A percentile compares a stretch with the other conserved stretches of the same genome.
These are phyloP conservation scores for Prionailurus viverrinus DNA, from an alignment of 2,113 vertebrate genomes.

Conservation along the genomic window DNA sequence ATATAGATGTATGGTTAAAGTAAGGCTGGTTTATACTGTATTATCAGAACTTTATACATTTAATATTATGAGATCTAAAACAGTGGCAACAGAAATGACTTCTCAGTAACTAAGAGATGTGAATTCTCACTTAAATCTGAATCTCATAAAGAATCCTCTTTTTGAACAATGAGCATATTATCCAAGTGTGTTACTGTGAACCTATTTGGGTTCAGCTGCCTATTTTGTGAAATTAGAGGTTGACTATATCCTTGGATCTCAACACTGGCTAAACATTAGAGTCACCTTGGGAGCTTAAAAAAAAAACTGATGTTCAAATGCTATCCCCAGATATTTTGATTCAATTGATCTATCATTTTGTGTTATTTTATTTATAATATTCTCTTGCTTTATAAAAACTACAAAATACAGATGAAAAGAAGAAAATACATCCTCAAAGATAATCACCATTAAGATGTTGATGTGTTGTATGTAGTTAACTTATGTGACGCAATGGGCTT, in stretches of 20 bases:
- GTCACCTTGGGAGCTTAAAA: not conserved
- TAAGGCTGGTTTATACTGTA: not conserved
- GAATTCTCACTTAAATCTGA: not conserved
- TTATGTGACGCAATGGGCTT: not conserved
- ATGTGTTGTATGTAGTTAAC: not conserved
- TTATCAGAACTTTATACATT: not conserved
- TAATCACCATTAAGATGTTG: not conserved
- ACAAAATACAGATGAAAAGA: not conserved
- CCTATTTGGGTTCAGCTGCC: not conserved
- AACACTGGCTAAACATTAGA: not conserved
- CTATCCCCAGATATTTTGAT: not conserved
- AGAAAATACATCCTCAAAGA: not conserved
- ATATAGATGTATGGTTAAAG: not conserved
- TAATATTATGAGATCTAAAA: not conserved
- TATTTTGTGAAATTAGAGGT: not conserved
- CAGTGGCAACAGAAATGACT: not conserved
- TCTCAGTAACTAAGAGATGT: not conserved
- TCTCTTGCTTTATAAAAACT: not conserved
- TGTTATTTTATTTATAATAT: not conserved
- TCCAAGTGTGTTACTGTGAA: not conserved
- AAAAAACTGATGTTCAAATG: not conserved
- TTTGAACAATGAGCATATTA: not conserved
- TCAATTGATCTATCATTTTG: not conserved
- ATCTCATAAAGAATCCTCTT: not conserved
- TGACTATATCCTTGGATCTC: not conserved